Evolutionary conservation across 2,113 vertebrate genomes (phyloP), one percentile per base, ranked within the genome.

Genomic region (Cyphomyrus discorhynchus): DNA sequence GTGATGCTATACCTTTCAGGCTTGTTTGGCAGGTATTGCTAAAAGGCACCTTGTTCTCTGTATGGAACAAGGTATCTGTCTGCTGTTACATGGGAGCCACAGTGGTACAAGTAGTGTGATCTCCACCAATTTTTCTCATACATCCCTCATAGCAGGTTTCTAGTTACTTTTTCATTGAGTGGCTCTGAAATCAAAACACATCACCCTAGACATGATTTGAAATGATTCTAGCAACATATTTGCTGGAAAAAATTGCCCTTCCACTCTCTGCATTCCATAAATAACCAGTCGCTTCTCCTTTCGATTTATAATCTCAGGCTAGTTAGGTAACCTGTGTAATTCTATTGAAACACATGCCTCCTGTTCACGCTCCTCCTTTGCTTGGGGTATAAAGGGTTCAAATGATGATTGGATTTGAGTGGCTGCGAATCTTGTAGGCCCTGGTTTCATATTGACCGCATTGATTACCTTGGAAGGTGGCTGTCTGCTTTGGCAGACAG

Each of bases 191-290:
- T 70, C 62, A 70, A 70, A 70, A 70, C 62, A 3, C 62, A 70
- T 70, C 62, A 31, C 62, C 62, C 62, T 70, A 70, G 62, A 70
- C n/a, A 70, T 70, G 62, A 70, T 70, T 70, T 70, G n/a, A 70
- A 70, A 70, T 70, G 62, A 70, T 70, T 70, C 62, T 66, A 31
- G 62, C n/a, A 70, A 70, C 62, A 70, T 70, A 70, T 70, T 70
- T 70, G 74, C 74, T 80, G 74, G 74, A 80, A 42, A 80, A 80
- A 35, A 80, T 80, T 80, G 31, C 74, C 74, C 74, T 80, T 80
- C 35, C 31, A 17, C 35, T 70, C 62, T 31, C 70, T 42, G 74
- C 11, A 39, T 42, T 80, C 74, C 74, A 80, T 42, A 42, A 42
- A 80, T 80, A 39, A 80, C 74, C 35, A 42, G 17, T 80, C 31